A percentile compares a stretch with the other conserved stretches of the same genome.
Conservation (phyloP, 2,797 vertebrate genomes). For the Steatocranus sp. region DNA sequence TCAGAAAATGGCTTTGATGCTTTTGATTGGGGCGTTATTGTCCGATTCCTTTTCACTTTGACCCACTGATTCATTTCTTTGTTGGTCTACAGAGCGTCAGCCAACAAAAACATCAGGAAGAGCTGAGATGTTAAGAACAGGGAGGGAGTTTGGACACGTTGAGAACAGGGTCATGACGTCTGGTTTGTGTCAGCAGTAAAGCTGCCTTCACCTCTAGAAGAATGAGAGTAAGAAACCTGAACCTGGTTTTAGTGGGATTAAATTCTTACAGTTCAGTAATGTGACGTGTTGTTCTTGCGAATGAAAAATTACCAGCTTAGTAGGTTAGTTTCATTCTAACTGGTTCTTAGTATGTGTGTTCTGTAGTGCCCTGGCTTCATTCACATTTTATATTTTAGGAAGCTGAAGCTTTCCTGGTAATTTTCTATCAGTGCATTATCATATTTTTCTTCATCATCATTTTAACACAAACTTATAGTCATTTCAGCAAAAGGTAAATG, state of each 20-base stretch:
- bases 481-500: not conserved
- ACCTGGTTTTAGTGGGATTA: conserved; percentile 30
- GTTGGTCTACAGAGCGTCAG: conserved; percentile 30
- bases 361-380: not conserved
- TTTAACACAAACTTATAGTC: not conserved
- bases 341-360: not conserved
- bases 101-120: conserved; percentile 57
- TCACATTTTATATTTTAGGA: not conserved
- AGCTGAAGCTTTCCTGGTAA: not conserved
- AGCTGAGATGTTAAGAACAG: conserved; percentile 49
- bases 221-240: conserved; percentile 54
- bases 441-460: not conserved
- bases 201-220: conserved; percentile 48
- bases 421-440: not conserved
- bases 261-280: conserved; percentile 23
- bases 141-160: conserved; percentile 49
- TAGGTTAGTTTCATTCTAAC: not conserved
- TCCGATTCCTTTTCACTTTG: conserved; percentile 43
- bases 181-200: conserved; percentile 64
- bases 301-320: not conserved
- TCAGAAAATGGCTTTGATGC: conserved; percentile 47
- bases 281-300: conserved; percentile 21
- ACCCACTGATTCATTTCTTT: conserved; percentile 43
- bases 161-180: conserved; percentile 57
- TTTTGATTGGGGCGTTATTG: conserved; percentile 53